phyloP scores from a whole-genome alignment of 2,797 vertebrate species.

The Coreius guichenoti region DNA sequence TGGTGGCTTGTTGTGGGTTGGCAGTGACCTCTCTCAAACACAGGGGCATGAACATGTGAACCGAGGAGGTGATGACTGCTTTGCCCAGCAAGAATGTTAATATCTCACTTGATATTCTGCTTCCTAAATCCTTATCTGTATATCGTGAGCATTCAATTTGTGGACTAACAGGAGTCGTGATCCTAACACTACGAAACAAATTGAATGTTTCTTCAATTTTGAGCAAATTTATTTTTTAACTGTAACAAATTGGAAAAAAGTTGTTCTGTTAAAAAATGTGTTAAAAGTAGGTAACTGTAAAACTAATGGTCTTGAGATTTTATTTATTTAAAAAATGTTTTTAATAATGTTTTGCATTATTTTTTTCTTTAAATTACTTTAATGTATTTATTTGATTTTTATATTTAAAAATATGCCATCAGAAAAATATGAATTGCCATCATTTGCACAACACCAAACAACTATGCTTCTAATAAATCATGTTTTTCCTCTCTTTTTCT shows the following conservation, averaged over 20 bases:
- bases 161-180: background rate
- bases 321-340: background rate
- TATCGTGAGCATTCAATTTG: background rate
- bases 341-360: background rate
- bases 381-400: background rate
- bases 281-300: background rate
- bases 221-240: background rate
- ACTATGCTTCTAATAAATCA: background rate
- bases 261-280: background rate
- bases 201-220: background rate
- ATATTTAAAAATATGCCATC: too few relatives aligned
- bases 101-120: constrained; percentile 45
- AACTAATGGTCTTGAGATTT: background rate
- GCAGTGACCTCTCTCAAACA: constrained; percentile 48
- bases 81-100: constrained; percentile 3
- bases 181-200: background rate
- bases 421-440: too few relatives aligned
- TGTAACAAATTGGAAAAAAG: background rate
- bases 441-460: background rate
- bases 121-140: background rate
- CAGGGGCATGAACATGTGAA: constrained; percentile 30
- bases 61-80: constrained; percentile 3
- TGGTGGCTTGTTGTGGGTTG: constrained; percentile 32
- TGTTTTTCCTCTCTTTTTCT: background rate
- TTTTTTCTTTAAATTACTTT: background rate